Base-by-base conservation (phyloP, 2,888 invertebrate species). In the Bugulina stolonifera region DNA sequence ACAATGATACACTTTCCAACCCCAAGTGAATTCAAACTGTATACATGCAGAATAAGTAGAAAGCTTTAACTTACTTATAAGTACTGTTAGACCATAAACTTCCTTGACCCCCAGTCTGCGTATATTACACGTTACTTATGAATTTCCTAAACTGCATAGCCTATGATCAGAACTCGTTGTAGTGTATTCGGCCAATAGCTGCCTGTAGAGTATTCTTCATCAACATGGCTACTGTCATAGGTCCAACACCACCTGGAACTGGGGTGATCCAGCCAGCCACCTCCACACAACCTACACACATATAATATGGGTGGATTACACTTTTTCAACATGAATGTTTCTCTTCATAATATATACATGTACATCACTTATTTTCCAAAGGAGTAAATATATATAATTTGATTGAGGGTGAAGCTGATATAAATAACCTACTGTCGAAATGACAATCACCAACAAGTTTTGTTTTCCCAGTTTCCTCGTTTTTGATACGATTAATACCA, bases 221-320 rank as follows among this genome's bases (percentile, higher is more conserved):
- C 52, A 95, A 84, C 93, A 94, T 94, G 0, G 93, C 91, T 0
- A 94, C 94, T 0, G 95, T 95, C 91, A 94, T 92, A 0, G 94
- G 94, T 0, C 94, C 94, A 22, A 83, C 94, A 1, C 95, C 95
- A 0, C 94, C 90, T 0, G 94, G 94, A 0, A 94, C 95, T 0
- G 94, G 94, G 0, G 94, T 93, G 69, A 95, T 90, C 72, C 90
- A 88, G 14, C 92, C 91, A 10, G 94, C 94, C 32, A 93, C 87
- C 84, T 92, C 87, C 73, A 88, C 88, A 0, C 93, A 93, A 83
- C 87, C 89, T 90, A 83, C 77, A 78, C 78, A 35, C 25, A 34
- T 58, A 18, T 25, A 25, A n/a, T n/a, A 10, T 58, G 23, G n/a
- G 14, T 25, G 54, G 73, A 73, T n/a, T n/a, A n/a, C n/a, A n/a